Evolutionary conservation across 2,888 invertebrate genomes (phyloP), one percentile per base, ranked within the genome.

Genomic region (Drosophila cognata): DNA sequence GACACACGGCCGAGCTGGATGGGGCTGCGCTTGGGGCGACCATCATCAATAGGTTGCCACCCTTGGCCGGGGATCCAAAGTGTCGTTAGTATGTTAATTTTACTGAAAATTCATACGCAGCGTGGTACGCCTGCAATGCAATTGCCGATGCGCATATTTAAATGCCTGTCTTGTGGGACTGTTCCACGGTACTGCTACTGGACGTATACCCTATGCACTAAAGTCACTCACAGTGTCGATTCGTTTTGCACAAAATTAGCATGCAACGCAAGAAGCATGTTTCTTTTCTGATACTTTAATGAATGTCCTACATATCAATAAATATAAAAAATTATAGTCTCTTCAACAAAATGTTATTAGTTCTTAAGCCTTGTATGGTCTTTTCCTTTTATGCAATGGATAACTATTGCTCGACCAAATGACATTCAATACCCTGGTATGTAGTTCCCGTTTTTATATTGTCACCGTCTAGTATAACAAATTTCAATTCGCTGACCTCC

Each of bases 31-130:
- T 64, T 53, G 48, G 35, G 74, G 79, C 69, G 43, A 71, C 63
- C 63, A 77, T 72, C 78, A 70, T 79, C 81, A 59, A 77, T 78
- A 77, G 81, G 81, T 58, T 56, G 60, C 56, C 81, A 79, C 79
- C 79, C 79, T 79, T 77, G 77, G 69, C 48, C 72, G 51, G 58
- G 41, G 61, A 53, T 58, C 60, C 67, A 79, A 80, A 73, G 55
- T 81, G 81, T 75, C 82, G 83, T 82, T 82, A 80, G 75, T 82
- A 82, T 82, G 82, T 75, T 78, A 82, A 82, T 82, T 83, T 78
- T 74, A 61, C 66, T 68, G 82, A 82, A 82, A 81, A 82, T 81
- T 82, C 81, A 81, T 81, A 81, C 82, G 81, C 81, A 81, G 77
- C 77, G 82, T 82, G 73, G 79, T 80, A 74, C 79, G 82, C 79